Evolutionary conservation across 2,113 vertebrate genomes (phyloP).

Genomic region (Cavia aperea): DNA sequence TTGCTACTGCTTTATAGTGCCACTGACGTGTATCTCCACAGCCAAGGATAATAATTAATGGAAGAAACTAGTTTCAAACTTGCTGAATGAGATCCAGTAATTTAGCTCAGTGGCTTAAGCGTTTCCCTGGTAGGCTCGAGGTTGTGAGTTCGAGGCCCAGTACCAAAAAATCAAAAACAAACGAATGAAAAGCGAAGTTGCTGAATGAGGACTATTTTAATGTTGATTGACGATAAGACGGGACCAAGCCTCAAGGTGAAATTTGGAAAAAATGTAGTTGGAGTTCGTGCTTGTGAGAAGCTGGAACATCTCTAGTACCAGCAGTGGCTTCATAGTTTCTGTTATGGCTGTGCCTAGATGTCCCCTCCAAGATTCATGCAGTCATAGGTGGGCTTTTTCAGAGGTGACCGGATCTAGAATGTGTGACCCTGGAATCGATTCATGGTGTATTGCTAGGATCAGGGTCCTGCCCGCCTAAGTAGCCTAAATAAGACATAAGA

Average conservation of each 20-base stretch:
- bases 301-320: background rate
- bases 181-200: too few species aligned
- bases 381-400: background rate
- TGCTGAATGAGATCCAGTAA: background rate
- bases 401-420: background rate
- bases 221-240: background rate
- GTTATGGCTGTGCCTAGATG: background rate
- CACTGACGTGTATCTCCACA: background rate
- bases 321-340: background rate
- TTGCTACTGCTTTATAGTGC: background rate
- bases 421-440: background rate
- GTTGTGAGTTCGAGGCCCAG: too few species aligned
- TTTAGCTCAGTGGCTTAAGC: too few species aligned
- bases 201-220: background rate
- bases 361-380: background rate
- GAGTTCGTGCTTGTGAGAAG: background rate
- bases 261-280: background rate
- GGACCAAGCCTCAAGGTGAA: background rate
- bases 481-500: background rate
- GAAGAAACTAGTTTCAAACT: background rate
- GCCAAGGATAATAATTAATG: background rate
- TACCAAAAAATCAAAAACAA: too few species aligned
- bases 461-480: background rate
- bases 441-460: background rate
- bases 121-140: too few species aligned